Conservation (phyloP, 2,113 vertebrate species). For the Empidonax traillii region DNA sequence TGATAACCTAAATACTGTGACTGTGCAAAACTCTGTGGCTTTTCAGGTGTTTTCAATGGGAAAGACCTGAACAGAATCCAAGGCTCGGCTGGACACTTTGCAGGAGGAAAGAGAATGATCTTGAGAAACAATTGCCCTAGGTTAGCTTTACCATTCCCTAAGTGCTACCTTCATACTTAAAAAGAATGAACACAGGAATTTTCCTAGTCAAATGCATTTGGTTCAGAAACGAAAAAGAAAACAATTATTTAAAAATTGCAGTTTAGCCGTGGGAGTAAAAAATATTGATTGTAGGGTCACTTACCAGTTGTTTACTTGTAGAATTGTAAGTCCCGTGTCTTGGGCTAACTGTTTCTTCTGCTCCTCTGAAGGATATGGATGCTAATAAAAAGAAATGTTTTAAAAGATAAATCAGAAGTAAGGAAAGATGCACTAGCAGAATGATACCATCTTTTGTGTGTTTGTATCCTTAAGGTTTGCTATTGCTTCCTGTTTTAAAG, state of each 20-base stretch:
- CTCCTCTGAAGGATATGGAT: slow-evolving; percentile 99
- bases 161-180: slow-evolving; percentile 33
- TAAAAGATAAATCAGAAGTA: slow-evolving; percentile 78
- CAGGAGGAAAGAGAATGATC: background rate
- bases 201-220: slow-evolving; percentile 46
- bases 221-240: slow-evolving; percentile 75
- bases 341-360: slow-evolving; percentile 99
- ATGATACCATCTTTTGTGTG: slow-evolving; percentile 64
- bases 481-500: slow-evolving; percentile 23
- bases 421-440: slow-evolving; percentile 69
- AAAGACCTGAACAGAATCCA: slow-evolving; percentile 51
- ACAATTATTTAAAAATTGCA: slow-evolving; percentile 68
- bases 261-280: slow-evolving; percentile 71
- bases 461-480: slow-evolving; percentile 43
- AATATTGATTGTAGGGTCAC: slow-evolving; percentile 77
- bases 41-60: slow-evolving; percentile 50
- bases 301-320: slow-evolving; percentile 99
- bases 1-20: background rate
- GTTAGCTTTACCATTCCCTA: slow-evolving; percentile 45
- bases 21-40: slow-evolving; percentile 27
- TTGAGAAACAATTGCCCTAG: slow-evolving; percentile 46
- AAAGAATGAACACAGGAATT: slow-evolving; percentile 53
- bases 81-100: slow-evolving; percentile 37
- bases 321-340: slow-evolving; percentile 99
- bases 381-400: slow-evolving; percentile 84